Conservation (phyloP, 2,113 vertebrate species). For the Poicephalus meyeri region DNA sequence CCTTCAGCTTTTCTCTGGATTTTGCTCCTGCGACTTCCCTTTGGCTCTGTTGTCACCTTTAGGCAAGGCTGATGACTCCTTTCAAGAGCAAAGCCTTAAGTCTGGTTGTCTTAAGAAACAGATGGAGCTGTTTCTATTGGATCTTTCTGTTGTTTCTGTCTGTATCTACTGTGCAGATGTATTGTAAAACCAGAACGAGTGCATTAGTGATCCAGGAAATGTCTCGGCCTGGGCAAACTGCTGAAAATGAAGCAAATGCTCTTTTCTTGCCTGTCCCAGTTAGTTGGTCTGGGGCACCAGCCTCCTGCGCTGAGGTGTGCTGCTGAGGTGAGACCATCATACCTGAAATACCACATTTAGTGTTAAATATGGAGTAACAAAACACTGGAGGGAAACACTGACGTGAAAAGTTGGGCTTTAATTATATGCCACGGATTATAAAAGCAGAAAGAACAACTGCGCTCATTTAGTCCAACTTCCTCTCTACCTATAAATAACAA, state of each 20-base stretch:
- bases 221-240: background rate
- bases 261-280: background rate
- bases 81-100: background rate
- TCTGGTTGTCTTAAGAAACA: background rate
- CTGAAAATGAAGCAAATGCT: background rate
- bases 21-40: background rate
- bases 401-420: conserved; percentile 1
- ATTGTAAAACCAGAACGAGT: background rate
- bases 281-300: background rate
- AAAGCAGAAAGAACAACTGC: conserved; percentile 37
- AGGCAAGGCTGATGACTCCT: background rate
- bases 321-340: fast-evolving
- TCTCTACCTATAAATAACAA: conserved; percentile 52
- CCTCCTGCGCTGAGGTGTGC: fast-evolving
- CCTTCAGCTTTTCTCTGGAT: background rate
- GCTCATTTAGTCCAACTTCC: conserved; percentile 23
- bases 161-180: background rate
- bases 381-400: background rate
- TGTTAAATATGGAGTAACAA: background rate
- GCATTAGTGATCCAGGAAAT: background rate
- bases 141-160: background rate
- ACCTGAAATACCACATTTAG: background rate
- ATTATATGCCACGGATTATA: background rate
- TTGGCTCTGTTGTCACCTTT: background rate
- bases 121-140: background rate